Percentiles rank a stretch among this genome's conserved stretches.
Conservation (phyloP, 64 coral and sea anemone species). For the Astreopora myriophthalma region DNA sequence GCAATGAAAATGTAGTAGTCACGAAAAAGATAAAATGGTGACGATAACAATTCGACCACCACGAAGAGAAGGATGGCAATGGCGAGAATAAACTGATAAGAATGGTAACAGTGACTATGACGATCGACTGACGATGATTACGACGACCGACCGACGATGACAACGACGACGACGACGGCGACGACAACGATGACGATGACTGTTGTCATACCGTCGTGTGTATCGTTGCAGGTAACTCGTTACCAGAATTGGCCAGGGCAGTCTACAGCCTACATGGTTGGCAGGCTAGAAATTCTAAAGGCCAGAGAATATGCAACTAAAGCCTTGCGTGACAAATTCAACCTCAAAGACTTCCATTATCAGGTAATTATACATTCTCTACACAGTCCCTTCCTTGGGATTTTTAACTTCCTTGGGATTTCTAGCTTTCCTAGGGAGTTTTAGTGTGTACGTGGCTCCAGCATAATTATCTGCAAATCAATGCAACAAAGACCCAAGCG, state of each 20-base stretch:
- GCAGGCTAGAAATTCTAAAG: conserved; percentile 65
- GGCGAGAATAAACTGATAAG: neutral
- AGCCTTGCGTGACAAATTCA: conserved; percentile 69
- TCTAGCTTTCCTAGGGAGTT: too few relatives aligned
- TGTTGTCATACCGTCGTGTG: too few relatives aligned
- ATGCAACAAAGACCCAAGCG: too few relatives aligned
- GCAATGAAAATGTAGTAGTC: neutral
- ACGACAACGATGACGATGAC: neutral
- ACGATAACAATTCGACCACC: neutral
- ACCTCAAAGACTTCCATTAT: conserved; percentile 86
- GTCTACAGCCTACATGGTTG: conserved; percentile 84
- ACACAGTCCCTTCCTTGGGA: neutral
- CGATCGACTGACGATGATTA: neutral
- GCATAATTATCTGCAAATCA: too few relatives aligned
- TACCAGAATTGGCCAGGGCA: conserved; percentile 92
- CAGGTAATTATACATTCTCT: neutral
- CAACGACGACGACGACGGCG: neutral
- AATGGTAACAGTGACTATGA: neutral
- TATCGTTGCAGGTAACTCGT: conserved; percentile 77
- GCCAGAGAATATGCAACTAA: conserved; percentile 52
- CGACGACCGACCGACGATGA: neutral
- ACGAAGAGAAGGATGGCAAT: too few relatives aligned
- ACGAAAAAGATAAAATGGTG: neutral
- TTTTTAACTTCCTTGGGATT: too few relatives aligned
- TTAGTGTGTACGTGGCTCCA: too few relatives aligned